Percentiles rank a stretch among this genome's conserved stretches.
Evolutionary conservation across 2,888 invertebrate species (phyloP).

Genomic region (Andrena flavipes): DNA sequence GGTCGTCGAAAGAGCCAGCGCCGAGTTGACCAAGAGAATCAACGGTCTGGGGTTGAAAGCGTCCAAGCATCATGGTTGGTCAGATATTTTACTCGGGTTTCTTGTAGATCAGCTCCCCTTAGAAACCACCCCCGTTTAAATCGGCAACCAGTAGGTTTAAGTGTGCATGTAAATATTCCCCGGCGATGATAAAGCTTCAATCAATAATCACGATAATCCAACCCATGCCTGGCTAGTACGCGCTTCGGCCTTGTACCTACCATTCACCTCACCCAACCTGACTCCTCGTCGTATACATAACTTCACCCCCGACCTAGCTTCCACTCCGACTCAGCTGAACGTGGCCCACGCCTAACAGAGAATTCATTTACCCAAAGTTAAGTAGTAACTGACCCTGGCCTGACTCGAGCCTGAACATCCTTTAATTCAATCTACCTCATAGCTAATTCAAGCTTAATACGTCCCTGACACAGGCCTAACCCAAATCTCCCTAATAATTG

Average conservation of each 20-base stretch:
- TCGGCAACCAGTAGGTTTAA: neutral
- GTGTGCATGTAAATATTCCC: neutral
- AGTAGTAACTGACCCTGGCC: neutral
- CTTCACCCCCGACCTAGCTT: neutral
- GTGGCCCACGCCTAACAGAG: no score
- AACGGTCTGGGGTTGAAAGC: slow-evolving; percentile 92
- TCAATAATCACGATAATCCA: slow-evolving; percentile 9
- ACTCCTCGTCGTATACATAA: neutral
- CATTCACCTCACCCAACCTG: neutral
- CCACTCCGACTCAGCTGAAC: neutral
- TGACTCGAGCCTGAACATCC: neutral
- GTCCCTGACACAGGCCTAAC: slow-evolving; percentile 22
- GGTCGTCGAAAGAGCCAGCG: slow-evolving; percentile 96
- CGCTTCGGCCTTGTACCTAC: no score
- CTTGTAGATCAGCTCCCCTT: neutral
- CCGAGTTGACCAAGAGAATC: slow-evolving; percentile 95
- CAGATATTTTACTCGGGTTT: slow-evolving; percentile 10
- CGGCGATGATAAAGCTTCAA: slow-evolving; percentile 23
- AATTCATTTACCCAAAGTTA: neutral
- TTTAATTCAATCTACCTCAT: slow-evolving; percentile 13
- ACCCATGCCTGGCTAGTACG: no score
- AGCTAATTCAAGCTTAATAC: slow-evolving; percentile 16
- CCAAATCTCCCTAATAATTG: slow-evolving; percentile 1
- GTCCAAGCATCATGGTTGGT: slow-evolving; percentile 85
- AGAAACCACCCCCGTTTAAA: neutral